These are phyloP conservation scores for Daktulosphaira vitifoliae DNA, from an alignment of 1,140 invertebrate species.

Conservation along the genomic window DNA sequence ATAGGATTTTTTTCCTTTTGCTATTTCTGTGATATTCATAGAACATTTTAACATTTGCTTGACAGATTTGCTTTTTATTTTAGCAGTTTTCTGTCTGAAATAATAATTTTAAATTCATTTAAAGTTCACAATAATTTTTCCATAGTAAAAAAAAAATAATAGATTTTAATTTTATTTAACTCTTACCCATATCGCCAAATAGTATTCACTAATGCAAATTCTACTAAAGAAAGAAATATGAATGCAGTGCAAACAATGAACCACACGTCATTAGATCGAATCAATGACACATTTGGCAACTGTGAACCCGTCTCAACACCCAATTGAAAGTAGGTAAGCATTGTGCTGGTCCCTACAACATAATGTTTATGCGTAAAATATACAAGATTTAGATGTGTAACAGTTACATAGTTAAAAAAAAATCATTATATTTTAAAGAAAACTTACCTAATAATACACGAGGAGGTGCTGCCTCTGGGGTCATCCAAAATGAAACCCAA, in stretches of 20 bases:
- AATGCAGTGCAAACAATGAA: constrained; percentile 75
- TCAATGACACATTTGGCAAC: constrained; percentile 75
- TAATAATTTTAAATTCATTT: no score
- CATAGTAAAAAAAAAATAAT: no score
- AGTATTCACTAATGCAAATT: constrained; percentile 80
- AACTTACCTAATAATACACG: constrained; percentile 60
- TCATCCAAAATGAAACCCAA: constrained; percentile 85
- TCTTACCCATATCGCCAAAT: constrained; percentile 71
- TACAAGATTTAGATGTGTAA: no score
- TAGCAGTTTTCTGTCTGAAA: not conserved
- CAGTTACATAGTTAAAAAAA: constrained; percentile 21
- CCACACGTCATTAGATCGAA: constrained; percentile 81
- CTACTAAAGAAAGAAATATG: constrained; percentile 73
- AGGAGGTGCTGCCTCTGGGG: constrained; percentile 71
- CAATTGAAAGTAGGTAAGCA: constrained; percentile 75
- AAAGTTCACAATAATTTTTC: no score
- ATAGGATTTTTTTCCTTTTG: not conserved
- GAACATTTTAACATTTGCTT: constrained; percentile 24
- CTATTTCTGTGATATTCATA: constrained; percentile 17
- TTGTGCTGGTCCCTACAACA: constrained; percentile 62
- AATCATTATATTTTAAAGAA: constrained; percentile 36
- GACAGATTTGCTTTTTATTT: constrained; percentile 16
- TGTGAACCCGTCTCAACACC: constrained; percentile 47
- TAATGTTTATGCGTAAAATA: no score
- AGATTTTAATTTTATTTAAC: no score